Conservation (phyloP, 92 coral and sea anemone genomes). For the Palythoa caribaeorum region DNA sequence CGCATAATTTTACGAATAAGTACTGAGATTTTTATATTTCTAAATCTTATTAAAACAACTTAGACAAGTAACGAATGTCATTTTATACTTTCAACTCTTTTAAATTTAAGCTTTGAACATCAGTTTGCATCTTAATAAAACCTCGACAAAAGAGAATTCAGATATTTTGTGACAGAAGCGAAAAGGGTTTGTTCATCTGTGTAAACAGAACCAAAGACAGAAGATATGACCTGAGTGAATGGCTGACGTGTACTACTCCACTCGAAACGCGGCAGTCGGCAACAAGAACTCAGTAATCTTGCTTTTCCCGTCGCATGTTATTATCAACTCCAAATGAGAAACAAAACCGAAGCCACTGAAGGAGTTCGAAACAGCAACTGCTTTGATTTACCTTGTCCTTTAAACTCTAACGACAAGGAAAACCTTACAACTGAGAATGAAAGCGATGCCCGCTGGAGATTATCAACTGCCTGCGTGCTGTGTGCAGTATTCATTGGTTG, state of each 20-base stretch:
- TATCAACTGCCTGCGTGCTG: slow-evolving; percentile 70
- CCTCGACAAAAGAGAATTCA: background rate
- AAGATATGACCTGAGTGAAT: slow-evolving; percentile 25
- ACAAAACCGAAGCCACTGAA: slow-evolving; percentile 3
- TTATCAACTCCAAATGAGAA: background rate
- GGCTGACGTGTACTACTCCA: slow-evolving; percentile 26
- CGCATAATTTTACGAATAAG: background rate
- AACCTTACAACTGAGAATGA: slow-evolving; percentile 49
- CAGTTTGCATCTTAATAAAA: slow-evolving; percentile 20
- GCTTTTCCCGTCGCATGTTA: background rate
- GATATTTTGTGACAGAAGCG: slow-evolving; percentile 14
- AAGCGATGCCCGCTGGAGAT: slow-evolving; percentile 60
- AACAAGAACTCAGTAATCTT: background rate
- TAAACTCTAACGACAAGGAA: slow-evolving; percentile 2
- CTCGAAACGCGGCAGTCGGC: slow-evolving; percentile 8
- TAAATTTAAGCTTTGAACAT: background rate
- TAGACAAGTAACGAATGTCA: background rate
- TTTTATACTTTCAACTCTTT: background rate
- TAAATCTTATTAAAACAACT: background rate
- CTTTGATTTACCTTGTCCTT: slow-evolving; percentile 36
- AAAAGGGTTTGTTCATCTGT: slow-evolving; percentile 62
- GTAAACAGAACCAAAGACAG: slow-evolving; percentile 40
- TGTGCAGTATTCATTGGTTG: slow-evolving; percentile 77
- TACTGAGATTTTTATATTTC: background rate
- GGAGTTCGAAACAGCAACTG: background rate